Evolutionary conservation across 1,140 invertebrate species (phyloP).

Genomic region (Melitaea cinxia): DNA sequence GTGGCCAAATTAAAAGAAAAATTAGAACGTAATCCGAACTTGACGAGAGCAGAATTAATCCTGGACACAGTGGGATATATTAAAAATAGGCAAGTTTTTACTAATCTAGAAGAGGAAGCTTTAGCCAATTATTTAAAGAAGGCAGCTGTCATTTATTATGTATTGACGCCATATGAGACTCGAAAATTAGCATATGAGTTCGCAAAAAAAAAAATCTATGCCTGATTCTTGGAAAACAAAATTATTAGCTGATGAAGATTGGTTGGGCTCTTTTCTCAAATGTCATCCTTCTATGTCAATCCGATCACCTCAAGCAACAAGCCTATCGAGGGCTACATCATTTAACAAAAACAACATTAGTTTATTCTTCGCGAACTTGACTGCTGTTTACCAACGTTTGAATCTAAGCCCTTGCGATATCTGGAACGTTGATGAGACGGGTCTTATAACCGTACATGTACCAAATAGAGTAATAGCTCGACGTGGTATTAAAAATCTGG

Average conservation of each 20-base stretch:
- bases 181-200: slow-evolving; percentile 24
- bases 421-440: slow-evolving; percentile 20
- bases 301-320: slow-evolving; percentile 18
- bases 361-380: background rate
- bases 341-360: slow-evolving; percentile 12
- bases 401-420: slow-evolving; percentile 30
- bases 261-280: slow-evolving; percentile 21
- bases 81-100: slow-evolving; percentile 25
- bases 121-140: slow-evolving; percentile 17
- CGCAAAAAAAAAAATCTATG: slow-evolving; percentile 13
- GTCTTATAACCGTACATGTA: slow-evolving; percentile 23
- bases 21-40: slow-evolving; percentile 15
- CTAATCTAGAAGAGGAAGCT: slow-evolving; percentile 12
- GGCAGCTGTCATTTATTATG: slow-evolving; percentile 12
- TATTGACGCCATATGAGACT: slow-evolving; percentile 21
- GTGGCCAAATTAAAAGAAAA: slow-evolving; percentile 10
- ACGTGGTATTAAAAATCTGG: slow-evolving; percentile 26
- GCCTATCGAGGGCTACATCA: slow-evolving; percentile 10
- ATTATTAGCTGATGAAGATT: slow-evolving; percentile 26
- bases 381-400: slow-evolving; percentile 19
- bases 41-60: slow-evolving; percentile 28
- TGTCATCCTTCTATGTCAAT: slow-evolving; percentile 23
- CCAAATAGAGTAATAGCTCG: slow-evolving; percentile 29
- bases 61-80: slow-evolving; percentile 31
- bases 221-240: slow-evolving; percentile 20